Evolutionary conservation across 2,797 vertebrate species (phyloP).

Genomic region (Lepilemur septentrionalis): DNA sequence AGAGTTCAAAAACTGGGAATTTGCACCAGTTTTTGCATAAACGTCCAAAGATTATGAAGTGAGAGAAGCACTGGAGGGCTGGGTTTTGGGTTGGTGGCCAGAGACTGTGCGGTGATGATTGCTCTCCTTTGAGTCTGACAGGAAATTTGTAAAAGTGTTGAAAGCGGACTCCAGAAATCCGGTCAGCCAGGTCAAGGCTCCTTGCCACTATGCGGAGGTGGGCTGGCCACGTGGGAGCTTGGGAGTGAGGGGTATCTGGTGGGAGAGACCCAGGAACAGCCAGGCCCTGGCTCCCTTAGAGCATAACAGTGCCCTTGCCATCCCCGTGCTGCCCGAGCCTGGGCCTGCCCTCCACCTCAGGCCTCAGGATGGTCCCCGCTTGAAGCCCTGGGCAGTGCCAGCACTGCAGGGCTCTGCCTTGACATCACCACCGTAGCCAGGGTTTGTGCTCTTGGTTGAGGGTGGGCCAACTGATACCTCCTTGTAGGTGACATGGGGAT

Average conservation of each 20-base stretch:
- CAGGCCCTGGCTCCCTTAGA: not conserved
- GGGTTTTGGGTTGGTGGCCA: not conserved
- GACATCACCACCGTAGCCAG: fast-evolving
- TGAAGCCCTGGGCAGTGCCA: not conserved
- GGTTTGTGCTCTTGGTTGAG: not conserved
- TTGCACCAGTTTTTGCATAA: no score
- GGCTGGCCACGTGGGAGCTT: not conserved
- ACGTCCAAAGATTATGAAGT: fast-evolving
- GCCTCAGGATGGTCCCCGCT: fast-evolving
- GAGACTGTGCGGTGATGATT: fast-evolving
- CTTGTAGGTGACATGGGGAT: fast-evolving
- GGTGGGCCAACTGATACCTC: not conserved
- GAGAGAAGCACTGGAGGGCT: not conserved
- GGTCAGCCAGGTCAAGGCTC: not conserved
- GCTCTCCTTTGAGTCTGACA: not conserved
- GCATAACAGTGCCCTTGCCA: fast-evolving
- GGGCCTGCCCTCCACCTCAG: not conserved
- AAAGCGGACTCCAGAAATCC: not conserved
- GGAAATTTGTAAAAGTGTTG: not conserved
- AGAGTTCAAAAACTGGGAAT: not conserved
- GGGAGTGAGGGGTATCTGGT: not conserved
- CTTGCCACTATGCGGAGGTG: fast-evolving
- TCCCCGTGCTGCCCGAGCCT: not conserved
- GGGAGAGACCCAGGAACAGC: not conserved
- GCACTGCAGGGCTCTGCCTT: not conserved